These are phyloP conservation scores for Ochropacha duplaris DNA, from an alignment of 2,888 invertebrate species.

Conservation along the genomic window DNA sequence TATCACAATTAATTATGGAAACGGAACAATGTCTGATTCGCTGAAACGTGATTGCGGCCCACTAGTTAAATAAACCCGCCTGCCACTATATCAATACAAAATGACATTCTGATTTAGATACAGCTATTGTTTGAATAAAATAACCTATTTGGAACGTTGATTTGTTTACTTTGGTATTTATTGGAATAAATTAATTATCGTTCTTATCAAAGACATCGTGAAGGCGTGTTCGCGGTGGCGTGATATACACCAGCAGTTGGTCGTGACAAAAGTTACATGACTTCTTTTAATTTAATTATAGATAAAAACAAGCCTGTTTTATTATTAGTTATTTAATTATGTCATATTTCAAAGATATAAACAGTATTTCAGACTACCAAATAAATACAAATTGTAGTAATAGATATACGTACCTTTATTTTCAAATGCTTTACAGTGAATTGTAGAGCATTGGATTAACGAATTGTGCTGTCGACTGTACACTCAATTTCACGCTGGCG, in stretches of 20 bases:
- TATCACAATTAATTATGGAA: constrained; percentile 66
- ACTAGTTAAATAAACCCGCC: constrained; percentile 21
- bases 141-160: constrained; percentile 24
- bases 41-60: constrained; percentile 46
- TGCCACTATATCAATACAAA: constrained; percentile 22
- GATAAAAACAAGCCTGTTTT: background rate
- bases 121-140: constrained; percentile 34
- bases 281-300: background rate
- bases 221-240: constrained; percentile 18
- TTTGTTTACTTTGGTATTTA: constrained; percentile 31
- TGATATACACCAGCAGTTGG: background rate
- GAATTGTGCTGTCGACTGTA: constrained; percentile 1
- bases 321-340: background rate
- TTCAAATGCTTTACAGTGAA: background rate
- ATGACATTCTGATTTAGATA: constrained; percentile 33
- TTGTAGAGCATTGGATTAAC: background rate
- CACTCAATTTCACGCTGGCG: constrained; percentile 15
- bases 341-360: background rate
- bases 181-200: constrained; percentile 34
- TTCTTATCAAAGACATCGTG: constrained; percentile 11
- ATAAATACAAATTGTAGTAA: too few relatives aligned
- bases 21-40: constrained; percentile 48
- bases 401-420: background rate
- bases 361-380: background rate
- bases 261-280: constrained; percentile 12